Conservation (phyloP, 2,113 vertebrate species). For the Anolis carolinensis region DNA sequence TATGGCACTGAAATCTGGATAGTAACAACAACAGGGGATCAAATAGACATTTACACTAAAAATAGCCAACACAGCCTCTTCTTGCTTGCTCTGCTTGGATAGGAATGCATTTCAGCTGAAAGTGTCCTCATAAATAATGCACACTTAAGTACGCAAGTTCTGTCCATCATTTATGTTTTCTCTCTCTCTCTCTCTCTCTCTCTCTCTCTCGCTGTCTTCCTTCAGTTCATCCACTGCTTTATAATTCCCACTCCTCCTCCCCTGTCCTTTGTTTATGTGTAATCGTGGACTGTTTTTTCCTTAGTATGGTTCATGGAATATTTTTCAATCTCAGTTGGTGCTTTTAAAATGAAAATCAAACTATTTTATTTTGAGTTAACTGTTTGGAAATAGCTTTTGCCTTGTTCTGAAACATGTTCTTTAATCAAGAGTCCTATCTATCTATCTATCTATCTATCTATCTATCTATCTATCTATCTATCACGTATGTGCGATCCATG, state of each 20-base stretch:
- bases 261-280: conserved; percentile 18
- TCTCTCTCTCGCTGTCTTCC: conserved; percentile 25
- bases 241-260: conserved; percentile 31
- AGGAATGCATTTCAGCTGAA: conserved; percentile 60
- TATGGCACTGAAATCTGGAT: conserved; percentile 29
- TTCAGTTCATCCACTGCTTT: not conserved
- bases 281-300: conserved; percentile 12
- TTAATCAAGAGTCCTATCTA: not conserved
- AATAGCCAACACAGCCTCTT: conserved; percentile 40
- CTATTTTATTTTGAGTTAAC: not conserved
- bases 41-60: conserved; percentile 21
- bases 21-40: conserved; percentile 16
- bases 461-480: too few species aligned
- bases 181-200: conserved; percentile 28
- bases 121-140: conserved; percentile 68
- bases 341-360: not conserved
- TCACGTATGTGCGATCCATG: too few species aligned
- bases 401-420: not conserved
- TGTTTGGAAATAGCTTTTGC: not conserved
- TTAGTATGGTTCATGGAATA: not conserved
- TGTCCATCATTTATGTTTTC: conserved; percentile 64
- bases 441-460: too few species aligned
- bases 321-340: not conserved
- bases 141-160: conserved; percentile 46
- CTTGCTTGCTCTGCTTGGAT: conserved; percentile 35